Evolutionary conservation across 2,888 invertebrate species (phyloP).

Genomic region (Tuta absoluta): DNA sequence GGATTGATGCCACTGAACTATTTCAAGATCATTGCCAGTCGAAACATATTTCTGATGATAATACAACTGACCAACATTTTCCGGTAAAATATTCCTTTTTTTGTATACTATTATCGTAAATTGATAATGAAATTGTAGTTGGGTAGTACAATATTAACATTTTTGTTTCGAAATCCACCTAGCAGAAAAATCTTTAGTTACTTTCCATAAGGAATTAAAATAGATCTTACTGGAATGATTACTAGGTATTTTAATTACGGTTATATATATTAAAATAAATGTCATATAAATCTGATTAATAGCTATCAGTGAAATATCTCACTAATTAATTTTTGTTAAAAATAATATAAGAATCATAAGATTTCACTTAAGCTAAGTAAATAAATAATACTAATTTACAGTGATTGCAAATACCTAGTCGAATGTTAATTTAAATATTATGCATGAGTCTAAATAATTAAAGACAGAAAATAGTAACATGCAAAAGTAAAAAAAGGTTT

Average conservation of each 20-base stretch:
- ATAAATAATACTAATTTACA: slow-evolving; percentile 80
- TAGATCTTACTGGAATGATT: slow-evolving; percentile 34
- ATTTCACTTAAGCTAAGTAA: slow-evolving; percentile 74
- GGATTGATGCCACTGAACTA: neutral
- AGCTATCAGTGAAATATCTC: slow-evolving; percentile 63
- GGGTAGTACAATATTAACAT: too few species aligned
- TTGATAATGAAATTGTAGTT: too few species aligned
- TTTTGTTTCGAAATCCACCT: neutral
- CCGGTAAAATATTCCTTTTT: too few species aligned
- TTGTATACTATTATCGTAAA: too few species aligned
- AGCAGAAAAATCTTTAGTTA: neutral
- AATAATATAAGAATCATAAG: slow-evolving; percentile 59
- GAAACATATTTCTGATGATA: too few species aligned
- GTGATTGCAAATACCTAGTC: slow-evolving; percentile 43
- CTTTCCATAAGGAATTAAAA: slow-evolving; percentile 29
- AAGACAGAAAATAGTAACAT: too few species aligned
- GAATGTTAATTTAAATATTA: neutral
- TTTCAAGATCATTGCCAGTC: too few species aligned
- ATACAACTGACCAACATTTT: too few species aligned
- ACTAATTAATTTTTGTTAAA: slow-evolving; percentile 49
- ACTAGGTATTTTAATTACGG: slow-evolving; percentile 29
- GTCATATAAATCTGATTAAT: slow-evolving; percentile 46
- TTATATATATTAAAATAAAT: slow-evolving; percentile 32
- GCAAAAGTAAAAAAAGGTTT: too few species aligned
- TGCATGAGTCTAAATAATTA: neutral